Conservation (phyloP, 35 echinoderm and acorn worm genomes). For the Ophiothrix spiculata region DNA sequence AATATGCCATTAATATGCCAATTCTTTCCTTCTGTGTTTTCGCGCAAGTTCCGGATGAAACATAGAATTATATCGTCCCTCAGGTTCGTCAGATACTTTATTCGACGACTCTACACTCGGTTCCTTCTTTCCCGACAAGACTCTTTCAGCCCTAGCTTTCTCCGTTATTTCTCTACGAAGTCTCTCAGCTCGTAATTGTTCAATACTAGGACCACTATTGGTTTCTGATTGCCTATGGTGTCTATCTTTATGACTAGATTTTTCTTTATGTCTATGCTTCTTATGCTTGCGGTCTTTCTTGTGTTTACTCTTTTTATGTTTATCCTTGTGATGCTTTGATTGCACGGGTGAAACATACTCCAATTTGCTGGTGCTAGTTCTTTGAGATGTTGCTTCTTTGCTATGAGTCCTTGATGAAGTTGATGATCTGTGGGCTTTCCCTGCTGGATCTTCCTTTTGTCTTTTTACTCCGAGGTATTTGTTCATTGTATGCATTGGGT, state of each 20-base stretch:
- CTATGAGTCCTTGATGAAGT: too few relatives aligned
- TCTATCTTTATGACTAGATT: constrained; percentile 23
- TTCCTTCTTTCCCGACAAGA: constrained; percentile 65
- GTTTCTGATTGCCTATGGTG: constrained; percentile 5
- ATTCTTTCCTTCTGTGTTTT: constrained; percentile 28
- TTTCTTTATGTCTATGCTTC: background rate
- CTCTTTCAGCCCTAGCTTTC: constrained; percentile 36
- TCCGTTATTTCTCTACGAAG: constrained; percentile 64
- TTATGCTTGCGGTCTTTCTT: constrained; percentile 51
- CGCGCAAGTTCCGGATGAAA: constrained; percentile 86
- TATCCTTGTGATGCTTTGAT: constrained; percentile 13
- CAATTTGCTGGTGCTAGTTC: background rate
- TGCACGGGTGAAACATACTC: background rate
- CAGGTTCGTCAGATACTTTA: constrained; percentile 48
- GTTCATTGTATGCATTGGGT: constrained; percentile 77
- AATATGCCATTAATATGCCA: too few relatives aligned
- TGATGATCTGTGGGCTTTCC: background rate
- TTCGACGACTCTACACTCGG: background rate
- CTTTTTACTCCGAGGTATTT: constrained; percentile 49
- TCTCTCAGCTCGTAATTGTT: constrained; percentile 80
- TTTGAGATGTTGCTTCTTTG: background rate
- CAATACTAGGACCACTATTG: constrained; percentile 30
- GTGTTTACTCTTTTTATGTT: constrained; percentile 40
- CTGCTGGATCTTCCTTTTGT: constrained; percentile 20
- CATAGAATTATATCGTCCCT: constrained; percentile 92